A percentile compares a stretch with the other conserved stretches of the same genome.
phyloP scores from a whole-genome alignment of 2,113 vertebrate species.

The Lagopus leucura region DNA sequence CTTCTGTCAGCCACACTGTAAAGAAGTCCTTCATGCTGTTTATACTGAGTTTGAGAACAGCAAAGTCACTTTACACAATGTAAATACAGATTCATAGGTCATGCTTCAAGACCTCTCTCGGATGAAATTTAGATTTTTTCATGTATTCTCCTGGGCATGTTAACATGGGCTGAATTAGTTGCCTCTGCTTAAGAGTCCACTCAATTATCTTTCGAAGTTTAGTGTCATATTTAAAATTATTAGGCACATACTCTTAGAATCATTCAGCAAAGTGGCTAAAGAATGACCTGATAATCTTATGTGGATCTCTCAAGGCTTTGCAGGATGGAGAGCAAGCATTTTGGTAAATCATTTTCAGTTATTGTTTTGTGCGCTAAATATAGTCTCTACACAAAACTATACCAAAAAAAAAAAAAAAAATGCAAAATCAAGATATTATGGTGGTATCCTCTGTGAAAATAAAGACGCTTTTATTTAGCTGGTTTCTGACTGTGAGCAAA shows the following conservation, averaged over 20 bases:
- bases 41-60: not conserved
- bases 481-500: not conserved
- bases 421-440: not conserved
- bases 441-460: not conserved
- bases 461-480: not conserved
- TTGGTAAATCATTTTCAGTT: not conserved
- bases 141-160: not conserved
- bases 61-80: not conserved
- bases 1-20: not conserved
- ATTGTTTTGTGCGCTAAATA: not conserved
- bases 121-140: constrained; percentile 2
- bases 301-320: not conserved
- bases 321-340: not conserved
- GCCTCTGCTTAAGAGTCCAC: not conserved
- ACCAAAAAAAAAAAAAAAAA: not conserved
- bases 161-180: not conserved
- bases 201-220: not conserved
- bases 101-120: not conserved
- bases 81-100: not conserved
- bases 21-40: not conserved
- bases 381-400: not conserved
- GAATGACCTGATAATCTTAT: not conserved
- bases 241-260: not conserved
- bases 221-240: not conserved
- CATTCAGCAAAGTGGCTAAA: not conserved